phyloP scores from a whole-genome alignment of 2,113 vertebrate species.

The Pomatorhinus ruficollis region DNA sequence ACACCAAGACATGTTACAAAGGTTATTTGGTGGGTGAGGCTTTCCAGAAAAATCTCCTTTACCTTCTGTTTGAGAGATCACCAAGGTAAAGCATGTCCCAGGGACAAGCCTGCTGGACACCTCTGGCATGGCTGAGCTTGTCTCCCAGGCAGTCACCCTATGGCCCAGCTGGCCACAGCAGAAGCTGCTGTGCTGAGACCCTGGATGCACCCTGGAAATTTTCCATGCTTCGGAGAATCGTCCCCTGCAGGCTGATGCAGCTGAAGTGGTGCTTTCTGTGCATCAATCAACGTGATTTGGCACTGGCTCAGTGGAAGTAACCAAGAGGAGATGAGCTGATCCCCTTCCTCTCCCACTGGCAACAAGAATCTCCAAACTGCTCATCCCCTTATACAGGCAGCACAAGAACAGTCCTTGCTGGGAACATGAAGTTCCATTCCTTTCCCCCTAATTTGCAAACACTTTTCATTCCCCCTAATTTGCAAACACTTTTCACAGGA shows the following conservation, averaged over 20 bases:
- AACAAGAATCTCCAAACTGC: background rate
- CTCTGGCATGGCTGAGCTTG: background rate
- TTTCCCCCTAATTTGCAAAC: background rate
- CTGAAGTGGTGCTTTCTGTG: background rate
- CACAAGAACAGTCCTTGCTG: accelerated
- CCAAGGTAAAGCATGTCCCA: background rate
- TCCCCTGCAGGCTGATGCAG: background rate
- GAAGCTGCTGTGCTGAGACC: background rate
- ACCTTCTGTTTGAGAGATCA: background rate
- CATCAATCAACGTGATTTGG: background rate
- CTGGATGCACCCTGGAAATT: background rate
- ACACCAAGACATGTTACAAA: background rate
- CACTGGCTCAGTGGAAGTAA: background rate
- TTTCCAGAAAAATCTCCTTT: background rate
- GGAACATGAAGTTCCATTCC: background rate
- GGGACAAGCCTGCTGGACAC: background rate
- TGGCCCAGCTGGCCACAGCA: accelerated
- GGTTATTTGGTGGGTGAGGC: background rate
- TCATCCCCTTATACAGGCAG: background rate
- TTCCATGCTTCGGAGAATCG: background rate
- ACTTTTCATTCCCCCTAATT: background rate
- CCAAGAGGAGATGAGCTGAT: background rate
- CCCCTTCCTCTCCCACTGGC: background rate
- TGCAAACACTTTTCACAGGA: background rate
- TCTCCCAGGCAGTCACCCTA: background rate